These are phyloP conservation scores for Hippocampus abdominalis DNA, from an alignment of 2,113 vertebrate genomes.

Conservation along the genomic window DNA sequence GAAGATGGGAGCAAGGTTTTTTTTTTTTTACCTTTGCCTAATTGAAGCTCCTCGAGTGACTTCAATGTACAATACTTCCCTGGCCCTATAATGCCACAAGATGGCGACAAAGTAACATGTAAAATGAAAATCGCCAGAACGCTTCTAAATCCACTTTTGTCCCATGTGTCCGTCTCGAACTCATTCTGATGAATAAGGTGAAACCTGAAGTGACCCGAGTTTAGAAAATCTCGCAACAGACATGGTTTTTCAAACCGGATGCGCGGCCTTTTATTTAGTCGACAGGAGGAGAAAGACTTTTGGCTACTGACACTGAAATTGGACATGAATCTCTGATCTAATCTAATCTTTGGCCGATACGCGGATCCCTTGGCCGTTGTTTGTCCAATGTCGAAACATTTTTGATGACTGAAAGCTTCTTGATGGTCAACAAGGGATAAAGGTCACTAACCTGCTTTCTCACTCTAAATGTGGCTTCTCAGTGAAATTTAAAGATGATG, in stretches of 20 bases:
- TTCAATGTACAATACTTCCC: no score
- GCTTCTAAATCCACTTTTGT: background rate
- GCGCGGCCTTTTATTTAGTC: conserved; percentile 33
- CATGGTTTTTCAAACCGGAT: no score
- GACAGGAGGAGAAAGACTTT: conserved; percentile 24
- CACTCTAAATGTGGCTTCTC: background rate
- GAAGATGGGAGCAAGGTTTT: no score
- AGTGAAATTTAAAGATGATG: background rate
- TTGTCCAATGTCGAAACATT: conserved; percentile 18
- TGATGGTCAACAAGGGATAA: background rate
- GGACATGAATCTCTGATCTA: conserved; percentile 48
- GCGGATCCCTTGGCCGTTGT: conserved; percentile 21
- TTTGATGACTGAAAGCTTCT: conserved; percentile 28
- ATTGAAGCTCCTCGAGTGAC: no score
- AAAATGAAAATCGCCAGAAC: no score
- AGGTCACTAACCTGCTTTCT: background rate
- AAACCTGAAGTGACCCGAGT: conserved; percentile 37
- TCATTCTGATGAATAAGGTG: conserved; percentile 48
- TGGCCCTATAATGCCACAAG: no score
- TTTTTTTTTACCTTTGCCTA: no score
- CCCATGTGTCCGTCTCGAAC: conserved; percentile 14
- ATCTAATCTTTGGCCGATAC: conserved; percentile 44
- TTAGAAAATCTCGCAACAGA: conserved; percentile 14
- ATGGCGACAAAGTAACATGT: no score
- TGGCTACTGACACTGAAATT: conserved; percentile 18